These are phyloP conservation scores for Beris morrisii DNA, from an alignment of 2,888 invertebrate species.

Conservation along the genomic window DNA sequence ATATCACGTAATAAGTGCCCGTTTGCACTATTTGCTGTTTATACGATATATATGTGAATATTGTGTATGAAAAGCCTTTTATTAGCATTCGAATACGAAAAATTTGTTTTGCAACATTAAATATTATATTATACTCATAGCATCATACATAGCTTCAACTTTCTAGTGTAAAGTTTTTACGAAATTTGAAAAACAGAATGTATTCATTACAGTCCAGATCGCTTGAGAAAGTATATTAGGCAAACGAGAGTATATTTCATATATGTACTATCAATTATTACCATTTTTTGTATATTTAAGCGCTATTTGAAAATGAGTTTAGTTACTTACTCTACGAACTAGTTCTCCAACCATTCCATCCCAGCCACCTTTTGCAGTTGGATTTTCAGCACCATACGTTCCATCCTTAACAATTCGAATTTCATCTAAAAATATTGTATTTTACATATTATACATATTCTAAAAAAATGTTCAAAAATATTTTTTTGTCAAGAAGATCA, in stretches of 20 bases:
- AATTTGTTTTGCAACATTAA: too few species aligned
- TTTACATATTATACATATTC: not conserved
- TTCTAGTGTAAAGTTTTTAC: too few species aligned
- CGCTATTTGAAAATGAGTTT: too few species aligned
- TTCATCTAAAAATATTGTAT: slow-evolving; percentile 66
- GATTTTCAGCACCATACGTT: slow-evolving; percentile 78
- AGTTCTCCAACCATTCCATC: slow-evolving; percentile 88
- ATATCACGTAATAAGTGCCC: too few species aligned
- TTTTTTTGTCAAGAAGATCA: slow-evolving; percentile 49
- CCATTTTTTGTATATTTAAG: too few species aligned
- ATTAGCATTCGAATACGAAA: too few species aligned
- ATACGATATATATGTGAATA: too few species aligned
- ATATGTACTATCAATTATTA: not conserved
- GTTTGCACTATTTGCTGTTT: too few species aligned
- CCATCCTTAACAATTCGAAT: slow-evolving; percentile 83
- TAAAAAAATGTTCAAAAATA: not conserved
- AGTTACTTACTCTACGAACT: slow-evolving; percentile 72
- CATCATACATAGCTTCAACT: too few species aligned
- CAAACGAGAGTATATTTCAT: not conserved
- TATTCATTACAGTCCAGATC: not conserved
- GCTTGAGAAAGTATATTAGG: not conserved
- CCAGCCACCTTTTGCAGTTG: slow-evolving; percentile 76
- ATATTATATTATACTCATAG: too few species aligned
- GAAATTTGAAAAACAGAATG: too few species aligned
- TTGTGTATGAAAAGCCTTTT: too few species aligned